Evolutionary conservation across 1,140 invertebrate species (phyloP).

Genomic region (Nasonia longicornis): DNA sequence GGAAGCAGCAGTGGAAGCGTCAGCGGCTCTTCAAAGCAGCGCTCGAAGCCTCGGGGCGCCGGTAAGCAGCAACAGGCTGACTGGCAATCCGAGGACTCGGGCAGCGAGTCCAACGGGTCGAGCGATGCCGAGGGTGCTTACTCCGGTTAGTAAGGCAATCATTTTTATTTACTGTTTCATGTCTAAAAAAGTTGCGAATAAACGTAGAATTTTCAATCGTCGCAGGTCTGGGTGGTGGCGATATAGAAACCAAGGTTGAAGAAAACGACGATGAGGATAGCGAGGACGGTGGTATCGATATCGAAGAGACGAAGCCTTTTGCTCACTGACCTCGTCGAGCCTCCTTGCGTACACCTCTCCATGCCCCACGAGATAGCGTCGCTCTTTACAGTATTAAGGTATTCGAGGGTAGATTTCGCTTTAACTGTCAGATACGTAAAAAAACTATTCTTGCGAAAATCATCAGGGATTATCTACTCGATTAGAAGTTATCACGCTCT

Average conservation of each 20-base stretch:
- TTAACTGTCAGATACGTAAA: constrained; percentile 69
- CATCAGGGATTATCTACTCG: constrained; percentile 57
- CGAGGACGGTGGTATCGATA: constrained; percentile 64
- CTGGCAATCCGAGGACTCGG: constrained; percentile 67
- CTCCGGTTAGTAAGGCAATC: constrained; percentile 19
- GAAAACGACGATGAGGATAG: constrained; percentile 61
- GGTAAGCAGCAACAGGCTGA: constrained; percentile 49
- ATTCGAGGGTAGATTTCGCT: constrained; percentile 70
- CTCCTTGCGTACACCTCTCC: constrained; percentile 65
- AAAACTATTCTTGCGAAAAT: constrained; percentile 61
- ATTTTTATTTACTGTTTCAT: not conserved
- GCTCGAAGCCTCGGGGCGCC: not conserved
- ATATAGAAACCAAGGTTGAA: constrained; percentile 51
- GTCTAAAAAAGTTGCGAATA: not conserved
- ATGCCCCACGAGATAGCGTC: constrained; percentile 57
- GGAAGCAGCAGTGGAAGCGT: not conserved
- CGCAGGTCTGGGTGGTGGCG: constrained; percentile 12
- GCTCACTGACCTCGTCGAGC: constrained; percentile 66
- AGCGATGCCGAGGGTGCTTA: constrained; percentile 59
- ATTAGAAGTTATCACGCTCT: constrained; percentile 66
- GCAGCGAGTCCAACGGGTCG: constrained; percentile 64
- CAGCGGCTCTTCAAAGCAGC: constrained; percentile 23
- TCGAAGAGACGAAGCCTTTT: constrained; percentile 60
- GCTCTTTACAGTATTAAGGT: constrained; percentile 71
- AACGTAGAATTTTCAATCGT: not conserved